Evolutionary conservation across 2,113 vertebrate species (phyloP), one percentile per base, ranked within the genome.

Genomic region (Phoenicopterus ruber): DNA sequence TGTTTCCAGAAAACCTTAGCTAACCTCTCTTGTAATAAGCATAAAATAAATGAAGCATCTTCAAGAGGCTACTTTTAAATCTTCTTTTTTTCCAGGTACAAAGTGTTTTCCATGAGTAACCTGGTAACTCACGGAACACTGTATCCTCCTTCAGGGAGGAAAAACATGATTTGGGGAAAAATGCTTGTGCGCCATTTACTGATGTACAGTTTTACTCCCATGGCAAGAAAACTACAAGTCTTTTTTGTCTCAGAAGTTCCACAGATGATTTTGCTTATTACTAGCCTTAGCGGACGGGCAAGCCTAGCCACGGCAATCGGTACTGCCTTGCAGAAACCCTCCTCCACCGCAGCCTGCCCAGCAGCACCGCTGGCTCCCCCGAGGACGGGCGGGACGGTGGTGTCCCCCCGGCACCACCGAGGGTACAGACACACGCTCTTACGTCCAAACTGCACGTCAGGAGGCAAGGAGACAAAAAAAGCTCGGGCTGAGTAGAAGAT

Each of bases 271-370:
- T 57, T 49, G 18, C 34, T 58, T 4, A 0, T n/a, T 42, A 25
- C 25, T 17, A 42, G 9, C 71, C 17, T 18, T 22, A 78, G 54
- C 38, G 49, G 82, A 85, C 69, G 46, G 36, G 57, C 26, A 40
- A 77, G 36, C 34, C 57, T 24, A 22, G 17, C 29, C 31, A 40
- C 0, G 0, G 28, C 29, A 32, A 44, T 4, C 13, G 7, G 7
- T 9, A 17, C 9, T 5, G 28, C 38, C 61, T 62, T 20, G 29
- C 15, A 3, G 46, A 4, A 54, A 42, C 6, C 44, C 29, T 52
- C 38, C 15, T 38, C 52, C 20, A 34, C 14, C 2, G 0, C 2
- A 36, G n/a, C 31, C 46, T 32, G 8, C 15, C n/a, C 59, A 21
- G 32, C n/a, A 49, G 50, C 73, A 62, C 6, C 8, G 3, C 50